Evolutionary conservation across 2,888 invertebrate species (phyloP), one percentile per base, ranked within the genome.

Genomic region (Xestia xanthographa): DNA sequence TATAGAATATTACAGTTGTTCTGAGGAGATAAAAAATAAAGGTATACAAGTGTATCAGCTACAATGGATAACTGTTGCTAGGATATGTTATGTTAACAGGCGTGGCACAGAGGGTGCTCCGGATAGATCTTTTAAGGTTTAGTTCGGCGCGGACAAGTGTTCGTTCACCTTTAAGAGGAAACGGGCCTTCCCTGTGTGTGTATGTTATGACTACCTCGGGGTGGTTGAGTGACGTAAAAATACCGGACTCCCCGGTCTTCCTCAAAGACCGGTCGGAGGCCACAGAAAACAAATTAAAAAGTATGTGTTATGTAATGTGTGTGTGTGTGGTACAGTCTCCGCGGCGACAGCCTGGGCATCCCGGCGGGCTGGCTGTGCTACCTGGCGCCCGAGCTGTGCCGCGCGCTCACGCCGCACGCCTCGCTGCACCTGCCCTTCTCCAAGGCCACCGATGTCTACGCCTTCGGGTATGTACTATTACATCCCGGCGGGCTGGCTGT

Each of bases 361-460:
- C 99, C 99, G 79, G 98, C 98, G 67, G 99, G 99, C 87, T 99
- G 99, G 99, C 97, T 99, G 94, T 99, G 99, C 97, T 99, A 99
- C 97, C 97, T 99, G 92, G 98, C 99, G 76, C 99, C 99, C 17
- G 99, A 99, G 97, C 97, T 99, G 86, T 98, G 99, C 91, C 97
- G 99, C 82, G 98, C 98, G 88, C 97, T 99, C 84, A 97, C 98
- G 86, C 98, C 98, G 66, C 98, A 98, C 93, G 98, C 98, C 90
- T 98, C 98, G 86, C 92, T 96, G 53, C 98, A 99, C 90, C 97
- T 99, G 91, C 99, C 99, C 80, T 99, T 99, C 96, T 98, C 98
- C 72, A 98, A 98, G 93, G 97, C 98, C 77, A 99, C 99, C 3
- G 99, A 99, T 94, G 98, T 99, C 48, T 99, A 99, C 95, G 99